phyloP scores from a whole-genome alignment of 2,888 invertebrate species.

The Scaptomyza parva region DNA sequence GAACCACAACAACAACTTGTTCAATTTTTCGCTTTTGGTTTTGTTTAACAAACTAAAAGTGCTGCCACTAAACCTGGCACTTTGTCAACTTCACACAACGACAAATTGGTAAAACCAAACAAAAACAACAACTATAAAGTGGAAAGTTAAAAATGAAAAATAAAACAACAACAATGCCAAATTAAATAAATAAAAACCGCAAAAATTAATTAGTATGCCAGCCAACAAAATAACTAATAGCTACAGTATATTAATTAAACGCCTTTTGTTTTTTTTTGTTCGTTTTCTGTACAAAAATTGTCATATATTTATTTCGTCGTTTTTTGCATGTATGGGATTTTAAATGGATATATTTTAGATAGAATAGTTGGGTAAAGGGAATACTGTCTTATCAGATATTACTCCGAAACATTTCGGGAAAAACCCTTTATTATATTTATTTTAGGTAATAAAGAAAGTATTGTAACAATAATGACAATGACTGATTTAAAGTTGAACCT shows the following conservation, averaged over 20 bases:
- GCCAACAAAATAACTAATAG: conserved; percentile 41
- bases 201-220: conserved; percentile 71
- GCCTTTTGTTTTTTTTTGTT: conserved; percentile 8
- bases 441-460: too few species aligned
- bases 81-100: conserved; percentile 64
- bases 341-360: too few species aligned
- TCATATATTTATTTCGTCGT: neutral
- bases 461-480: too few species aligned
- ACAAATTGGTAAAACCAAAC: conserved; percentile 60
- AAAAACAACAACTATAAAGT: conserved; percentile 43
- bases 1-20: conserved; percentile 58
- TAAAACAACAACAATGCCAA: conserved; percentile 44
- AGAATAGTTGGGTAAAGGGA: too few species aligned
- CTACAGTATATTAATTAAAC: conserved; percentile 71
- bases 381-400: too few species aligned
- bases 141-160: conserved; percentile 57
- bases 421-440: too few species aligned
- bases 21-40: conserved; percentile 49
- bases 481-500: too few species aligned
- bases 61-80: conserved; percentile 53
- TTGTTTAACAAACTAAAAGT: conserved; percentile 60
- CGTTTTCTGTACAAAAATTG: too few species aligned
- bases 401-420: too few species aligned
- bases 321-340: neutral
- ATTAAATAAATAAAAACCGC: conserved; percentile 63